phyloP scores from a whole-genome alignment of 2,797 vertebrate genomes.

The Esox masquinongy region DNA sequence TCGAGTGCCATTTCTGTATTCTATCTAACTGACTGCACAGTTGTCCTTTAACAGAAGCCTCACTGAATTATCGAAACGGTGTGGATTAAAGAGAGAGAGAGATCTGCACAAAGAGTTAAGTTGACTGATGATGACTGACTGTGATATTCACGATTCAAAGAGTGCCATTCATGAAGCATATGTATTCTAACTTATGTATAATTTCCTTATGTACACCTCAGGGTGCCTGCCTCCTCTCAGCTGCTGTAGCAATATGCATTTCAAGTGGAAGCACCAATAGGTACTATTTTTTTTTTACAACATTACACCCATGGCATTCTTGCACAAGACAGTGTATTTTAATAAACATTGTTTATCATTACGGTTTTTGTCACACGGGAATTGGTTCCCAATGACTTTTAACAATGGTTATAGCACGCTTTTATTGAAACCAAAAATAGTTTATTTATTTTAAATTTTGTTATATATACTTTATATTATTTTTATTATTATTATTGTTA shows the following conservation, averaged over 20 bases:
- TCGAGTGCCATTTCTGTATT: background rate
- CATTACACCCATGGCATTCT: constrained; percentile 21
- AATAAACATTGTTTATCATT: constrained; percentile 20
- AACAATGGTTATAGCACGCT: background rate
- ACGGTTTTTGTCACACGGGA: constrained; percentile 30
- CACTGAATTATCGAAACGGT: constrained; percentile 9
- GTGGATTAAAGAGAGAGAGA: background rate
- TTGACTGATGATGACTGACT: constrained; percentile 6
- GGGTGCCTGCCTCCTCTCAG: constrained; percentile 48
- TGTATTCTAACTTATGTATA: constrained; percentile 31
- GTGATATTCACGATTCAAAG: constrained; percentile 30
- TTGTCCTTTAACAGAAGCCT: constrained; percentile 39
- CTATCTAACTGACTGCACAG: background rate
- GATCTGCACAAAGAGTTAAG: background rate
- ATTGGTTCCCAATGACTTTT: background rate
- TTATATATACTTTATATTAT: background rate
- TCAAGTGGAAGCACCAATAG: constrained; percentile 41
- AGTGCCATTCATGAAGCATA: constrained; percentile 47
- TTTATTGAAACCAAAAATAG: no score
- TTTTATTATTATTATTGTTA: background rate
- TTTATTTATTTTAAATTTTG: background rate
- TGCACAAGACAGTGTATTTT: constrained; percentile 22
- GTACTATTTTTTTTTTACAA: constrained; percentile 31
- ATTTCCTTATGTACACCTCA: constrained; percentile 42
- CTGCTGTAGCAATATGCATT: constrained; percentile 44